phyloP scores from a whole-genome alignment of 1,140 invertebrate species.

The Drosophila azteca region DNA sequence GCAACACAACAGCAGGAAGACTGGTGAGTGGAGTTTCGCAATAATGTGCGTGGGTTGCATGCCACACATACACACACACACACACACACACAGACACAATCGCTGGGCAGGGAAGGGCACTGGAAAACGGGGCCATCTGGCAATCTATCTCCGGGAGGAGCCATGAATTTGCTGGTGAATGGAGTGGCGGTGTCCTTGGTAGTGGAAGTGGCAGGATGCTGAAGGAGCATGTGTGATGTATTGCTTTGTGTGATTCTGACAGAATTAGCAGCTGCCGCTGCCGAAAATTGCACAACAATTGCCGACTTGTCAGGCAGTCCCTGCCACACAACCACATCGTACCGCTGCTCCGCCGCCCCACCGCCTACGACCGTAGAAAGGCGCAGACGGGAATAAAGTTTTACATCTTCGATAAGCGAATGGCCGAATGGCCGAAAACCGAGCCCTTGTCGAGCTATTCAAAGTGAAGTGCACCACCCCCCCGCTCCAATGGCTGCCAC shows the following conservation, averaged over 20 bases:
- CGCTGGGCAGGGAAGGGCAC: conserved; percentile 5
- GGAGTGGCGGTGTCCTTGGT: neutral
- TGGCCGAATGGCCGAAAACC: conserved; percentile 16
- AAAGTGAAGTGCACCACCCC: conserved; percentile 29
- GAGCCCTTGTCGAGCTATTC: conserved; percentile 18
- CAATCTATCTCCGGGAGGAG: conserved; percentile 74
- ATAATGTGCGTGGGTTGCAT: conserved; percentile 49
- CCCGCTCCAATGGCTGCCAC: neutral
- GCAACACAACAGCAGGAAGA: conserved; percentile 6
- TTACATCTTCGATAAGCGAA: conserved; percentile 43
- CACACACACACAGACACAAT: too few species aligned
- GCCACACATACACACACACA: conserved; percentile 23
- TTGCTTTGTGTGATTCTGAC: conserved; percentile 80
- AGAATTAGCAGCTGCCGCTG: conserved; percentile 79
- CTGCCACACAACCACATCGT: too few species aligned
- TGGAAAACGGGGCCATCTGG: conserved; percentile 55
- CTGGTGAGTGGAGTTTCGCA: conserved; percentile 5
- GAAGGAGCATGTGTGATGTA: conserved; percentile 68
- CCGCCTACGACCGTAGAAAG: neutral
- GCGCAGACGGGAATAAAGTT: conserved; percentile 27
- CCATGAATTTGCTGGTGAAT: conserved; percentile 63
- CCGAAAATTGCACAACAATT: conserved; percentile 76
- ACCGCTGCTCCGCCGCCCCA: too few species aligned
- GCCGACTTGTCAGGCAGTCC: conserved; percentile 21
- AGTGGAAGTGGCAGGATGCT: neutral